Evolutionary conservation across 2,888 invertebrate species (phyloP).

Genomic region (Chloromyia formosa): DNA sequence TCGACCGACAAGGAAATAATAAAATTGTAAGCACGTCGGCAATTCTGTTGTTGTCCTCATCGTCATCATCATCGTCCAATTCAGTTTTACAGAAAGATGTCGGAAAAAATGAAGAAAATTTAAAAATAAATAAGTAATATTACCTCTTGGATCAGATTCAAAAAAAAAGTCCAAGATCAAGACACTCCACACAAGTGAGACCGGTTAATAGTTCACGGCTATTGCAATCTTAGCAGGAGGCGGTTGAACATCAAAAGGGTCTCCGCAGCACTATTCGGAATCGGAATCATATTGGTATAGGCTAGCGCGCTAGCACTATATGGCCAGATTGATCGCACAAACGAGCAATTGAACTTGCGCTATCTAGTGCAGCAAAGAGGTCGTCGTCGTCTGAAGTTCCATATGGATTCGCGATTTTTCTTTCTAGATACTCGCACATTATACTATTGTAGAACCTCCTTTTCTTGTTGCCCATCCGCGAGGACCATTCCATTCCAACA

Average conservation of each 20-base stretch:
- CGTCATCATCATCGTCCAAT: slow-evolving; percentile 6
- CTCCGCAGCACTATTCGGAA: slow-evolving; percentile 6
- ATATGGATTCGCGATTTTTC: slow-evolving; percentile 7
- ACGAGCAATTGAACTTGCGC: background rate
- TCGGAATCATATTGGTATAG: slow-evolving; percentile 10
- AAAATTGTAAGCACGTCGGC: slow-evolving; percentile 41
- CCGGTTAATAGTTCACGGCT: slow-evolving; percentile 43
- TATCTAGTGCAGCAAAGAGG: background rate
- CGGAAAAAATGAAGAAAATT: slow-evolving; percentile 13
- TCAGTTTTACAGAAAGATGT: slow-evolving; percentile 18
- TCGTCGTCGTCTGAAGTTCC: background rate
- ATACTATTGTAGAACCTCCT: slow-evolving; percentile 15
- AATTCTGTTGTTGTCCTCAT: slow-evolving; percentile 22
- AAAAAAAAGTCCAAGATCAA: slow-evolving; percentile 4
- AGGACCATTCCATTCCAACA: no score
- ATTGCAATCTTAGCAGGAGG: slow-evolving; percentile 37
- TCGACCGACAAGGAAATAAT: slow-evolving; percentile 38
- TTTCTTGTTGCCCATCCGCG: background rate
- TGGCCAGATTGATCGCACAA: background rate
- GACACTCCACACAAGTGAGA: slow-evolving; percentile 34
- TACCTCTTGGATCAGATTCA: background rate
- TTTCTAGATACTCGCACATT: background rate
- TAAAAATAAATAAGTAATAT: slow-evolving; percentile 35
- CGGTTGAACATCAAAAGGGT: slow-evolving; percentile 33
- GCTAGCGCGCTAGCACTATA: slow-evolving; percentile 12